Percentiles rank a stretch among this genome's conserved stretches.
Evolutionary conservation across 1,140 invertebrate species (phyloP).

Genomic region (Aphaenogaster rudis): DNA sequence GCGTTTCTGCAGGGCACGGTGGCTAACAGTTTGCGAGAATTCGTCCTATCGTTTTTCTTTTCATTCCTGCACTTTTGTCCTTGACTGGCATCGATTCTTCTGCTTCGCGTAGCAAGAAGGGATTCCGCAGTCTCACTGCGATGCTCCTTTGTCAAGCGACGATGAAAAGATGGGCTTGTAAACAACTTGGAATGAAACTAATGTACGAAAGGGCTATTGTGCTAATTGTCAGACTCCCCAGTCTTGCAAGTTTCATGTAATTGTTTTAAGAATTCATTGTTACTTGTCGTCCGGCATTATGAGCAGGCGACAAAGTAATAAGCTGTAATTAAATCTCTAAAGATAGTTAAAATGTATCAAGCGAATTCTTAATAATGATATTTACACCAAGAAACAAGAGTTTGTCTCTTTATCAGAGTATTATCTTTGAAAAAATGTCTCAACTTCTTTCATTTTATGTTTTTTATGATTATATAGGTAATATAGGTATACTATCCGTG

Average conservation of each 20-base stretch:
- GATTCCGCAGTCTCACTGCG: constrained; percentile 14
- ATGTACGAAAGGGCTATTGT: constrained; percentile 58
- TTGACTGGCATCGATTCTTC: constrained; percentile 54
- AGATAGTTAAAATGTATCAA: constrained; percentile 11
- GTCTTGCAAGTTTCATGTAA: constrained; percentile 61
- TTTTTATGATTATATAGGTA: neutral
- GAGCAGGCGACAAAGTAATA: constrained; percentile 44
- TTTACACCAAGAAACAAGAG: constrained; percentile 5
- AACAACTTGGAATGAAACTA: constrained; percentile 48
- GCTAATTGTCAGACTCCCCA: constrained; percentile 62
- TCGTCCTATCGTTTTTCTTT: constrained; percentile 22
- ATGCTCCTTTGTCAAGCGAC: constrained; percentile 52
- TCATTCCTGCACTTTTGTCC: constrained; percentile 27
- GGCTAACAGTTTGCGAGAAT: constrained; percentile 40
- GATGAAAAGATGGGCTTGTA: constrained; percentile 61
- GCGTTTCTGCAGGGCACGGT: neutral
- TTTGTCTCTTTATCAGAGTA: neutral
- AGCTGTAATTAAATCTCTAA: constrained; percentile 56
- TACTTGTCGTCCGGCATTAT: constrained; percentile 17
- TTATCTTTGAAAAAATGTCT: neutral
- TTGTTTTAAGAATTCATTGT: constrained; percentile 66
- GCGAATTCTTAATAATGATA: constrained; percentile 41
- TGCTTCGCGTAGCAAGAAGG: constrained; percentile 13
- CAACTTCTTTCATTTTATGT: neutral
- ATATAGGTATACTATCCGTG: neutral